These are phyloP conservation scores for Altica lythri DNA, from an alignment of 2,888 invertebrate genomes.

Conservation along the genomic window DNA sequence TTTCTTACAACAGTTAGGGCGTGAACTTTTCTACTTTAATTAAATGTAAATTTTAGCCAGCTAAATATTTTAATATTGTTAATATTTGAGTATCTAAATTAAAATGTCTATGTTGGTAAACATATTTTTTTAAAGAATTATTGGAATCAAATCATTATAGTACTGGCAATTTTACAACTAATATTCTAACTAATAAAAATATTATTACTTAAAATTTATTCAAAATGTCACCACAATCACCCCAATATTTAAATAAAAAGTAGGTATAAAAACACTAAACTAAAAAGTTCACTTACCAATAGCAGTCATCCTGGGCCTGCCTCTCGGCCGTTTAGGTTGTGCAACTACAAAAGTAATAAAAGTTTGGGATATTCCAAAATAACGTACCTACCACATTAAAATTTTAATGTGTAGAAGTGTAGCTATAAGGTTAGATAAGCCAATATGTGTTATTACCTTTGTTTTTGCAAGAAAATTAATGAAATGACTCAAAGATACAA, in stretches of 20 bases:
- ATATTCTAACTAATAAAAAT: not conserved
- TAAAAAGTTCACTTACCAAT: conserved; percentile 22
- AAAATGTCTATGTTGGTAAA: no score
- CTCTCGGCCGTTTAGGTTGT: conserved; percentile 45
- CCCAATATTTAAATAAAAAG: not conserved
- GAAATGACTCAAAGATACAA: no score
- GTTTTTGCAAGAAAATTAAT: conserved; percentile 18
- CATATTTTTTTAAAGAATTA: no score
- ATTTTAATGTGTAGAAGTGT: not conserved
- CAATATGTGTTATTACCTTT: conserved; percentile 19
- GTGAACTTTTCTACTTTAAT: no score
- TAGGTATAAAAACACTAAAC: conserved; percentile 8
- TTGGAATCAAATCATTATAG: no score
- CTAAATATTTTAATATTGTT: no score
- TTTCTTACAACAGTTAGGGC: no score
- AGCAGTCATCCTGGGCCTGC: conserved; percentile 44
- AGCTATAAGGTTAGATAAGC: conserved; percentile 7
- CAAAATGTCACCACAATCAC: conserved; percentile 15
- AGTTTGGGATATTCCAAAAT: conserved; percentile 15
- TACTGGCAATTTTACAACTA: not conserved
- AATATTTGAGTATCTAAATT: no score
- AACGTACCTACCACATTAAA: not conserved
- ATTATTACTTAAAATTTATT: not conserved
- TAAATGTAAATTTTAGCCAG: no score
- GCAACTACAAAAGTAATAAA: conserved; percentile 38